Evolutionary conservation across 2,888 invertebrate species (phyloP).

Genomic region (Pristionchus mayeri): DNA sequence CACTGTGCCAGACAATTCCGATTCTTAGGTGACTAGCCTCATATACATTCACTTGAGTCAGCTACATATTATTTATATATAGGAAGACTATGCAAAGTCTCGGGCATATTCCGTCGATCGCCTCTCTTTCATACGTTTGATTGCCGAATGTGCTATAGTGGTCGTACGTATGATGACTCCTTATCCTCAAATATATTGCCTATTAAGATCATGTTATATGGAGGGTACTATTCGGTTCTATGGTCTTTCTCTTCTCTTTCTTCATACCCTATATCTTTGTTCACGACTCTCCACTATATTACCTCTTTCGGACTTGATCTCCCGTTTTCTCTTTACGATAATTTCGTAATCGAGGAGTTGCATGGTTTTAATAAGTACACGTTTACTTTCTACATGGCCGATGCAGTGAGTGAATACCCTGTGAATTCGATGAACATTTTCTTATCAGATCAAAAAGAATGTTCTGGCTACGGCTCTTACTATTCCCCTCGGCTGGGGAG

Average conservation of each 20-base stretch:
- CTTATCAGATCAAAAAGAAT: conserved; percentile 84
- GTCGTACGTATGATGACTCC: neutral
- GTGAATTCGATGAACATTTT: neutral
- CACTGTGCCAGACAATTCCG: too few species aligned
- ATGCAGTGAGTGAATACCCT: conserved; percentile 82
- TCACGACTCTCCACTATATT: neutral
- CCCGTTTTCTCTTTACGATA: conserved; percentile 90
- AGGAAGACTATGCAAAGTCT: conserved; percentile 23
- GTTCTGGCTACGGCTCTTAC: conserved; percentile 84
- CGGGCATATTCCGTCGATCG: conserved; percentile 35
- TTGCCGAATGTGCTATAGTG: neutral
- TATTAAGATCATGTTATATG: neutral
- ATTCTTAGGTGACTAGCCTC: too few species aligned
- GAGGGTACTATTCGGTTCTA: neutral
- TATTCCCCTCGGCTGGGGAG: conserved; percentile 86
- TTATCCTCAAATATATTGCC: neutral
- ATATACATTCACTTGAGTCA: too few species aligned
- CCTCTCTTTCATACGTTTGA: conserved; percentile 1
- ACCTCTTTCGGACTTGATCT: conserved; percentile 77
- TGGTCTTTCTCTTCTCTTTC: neutral
- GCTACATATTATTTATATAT: neutral
- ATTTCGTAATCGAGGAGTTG: conserved; percentile 92
- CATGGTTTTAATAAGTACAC: conserved; percentile 99
- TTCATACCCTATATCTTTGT: neutral
- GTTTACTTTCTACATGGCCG: conserved; percentile 89